Evolutionary conservation across 2,113 vertebrate species (phyloP).

Genomic region (Hippocampus abdominalis): DNA sequence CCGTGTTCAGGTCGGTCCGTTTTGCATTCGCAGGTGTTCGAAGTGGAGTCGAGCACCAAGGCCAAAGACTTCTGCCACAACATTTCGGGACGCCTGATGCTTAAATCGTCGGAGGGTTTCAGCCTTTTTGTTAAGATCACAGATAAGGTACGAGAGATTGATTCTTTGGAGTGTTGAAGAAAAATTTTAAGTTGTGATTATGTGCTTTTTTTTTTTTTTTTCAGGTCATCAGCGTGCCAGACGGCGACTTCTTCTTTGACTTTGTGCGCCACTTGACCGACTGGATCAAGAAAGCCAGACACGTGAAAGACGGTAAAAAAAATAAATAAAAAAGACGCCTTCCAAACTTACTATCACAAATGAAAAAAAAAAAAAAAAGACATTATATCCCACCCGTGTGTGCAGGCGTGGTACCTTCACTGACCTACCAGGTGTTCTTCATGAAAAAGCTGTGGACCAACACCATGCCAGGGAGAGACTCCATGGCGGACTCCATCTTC

Average conservation of each 20-base stretch:
- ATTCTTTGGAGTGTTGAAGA: background rate
- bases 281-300: slow-evolving; percentile 98
- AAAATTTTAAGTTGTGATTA: background rate
- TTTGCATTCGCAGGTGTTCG: slow-evolving; percentile 81
- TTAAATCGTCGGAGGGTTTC: slow-evolving; percentile 92
- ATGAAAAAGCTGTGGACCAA: slow-evolving; percentile 99
- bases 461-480: slow-evolving; percentile 88
- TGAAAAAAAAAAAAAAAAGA: too few species aligned
- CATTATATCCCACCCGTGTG: background rate
- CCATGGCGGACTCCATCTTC: slow-evolving; percentile 96
- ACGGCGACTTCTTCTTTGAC: slow-evolving; percentile 98
- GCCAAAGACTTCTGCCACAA: slow-evolving; percentile 98
- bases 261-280: slow-evolving; percentile 97
- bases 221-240: slow-evolving; percentile 96
- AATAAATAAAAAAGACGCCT: background rate
- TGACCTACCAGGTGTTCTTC: slow-evolving; percentile 99
- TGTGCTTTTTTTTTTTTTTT: background rate
- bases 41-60: slow-evolving; percentile 97
- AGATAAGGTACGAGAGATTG: slow-evolving; percentile 80
- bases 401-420: slow-evolving; percentile 85
- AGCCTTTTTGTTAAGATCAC: slow-evolving; percentile 98
- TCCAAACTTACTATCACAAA: background rate
- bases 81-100: slow-evolving; percentile 85
- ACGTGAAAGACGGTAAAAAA: slow-evolving; percentile 85
- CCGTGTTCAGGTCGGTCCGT: background rate